Conservation (phyloP, 92 coral and sea anemone genomes). For the Chrysogorgia sp. region DNA sequence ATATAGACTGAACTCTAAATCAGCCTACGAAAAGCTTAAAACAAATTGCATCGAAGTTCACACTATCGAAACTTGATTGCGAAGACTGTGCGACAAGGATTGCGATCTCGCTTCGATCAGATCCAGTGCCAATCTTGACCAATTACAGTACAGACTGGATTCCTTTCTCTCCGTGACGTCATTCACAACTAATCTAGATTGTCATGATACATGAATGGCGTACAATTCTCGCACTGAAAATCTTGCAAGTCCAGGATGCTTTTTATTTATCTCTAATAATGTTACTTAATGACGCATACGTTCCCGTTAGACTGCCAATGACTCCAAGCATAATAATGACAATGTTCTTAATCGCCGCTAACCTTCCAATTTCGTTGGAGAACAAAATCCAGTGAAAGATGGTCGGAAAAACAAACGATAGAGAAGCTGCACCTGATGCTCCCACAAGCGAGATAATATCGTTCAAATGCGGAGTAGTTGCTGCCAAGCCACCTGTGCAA, state of each 20-base stretch:
- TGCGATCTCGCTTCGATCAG: too few species aligned
- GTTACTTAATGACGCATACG: conserved; percentile 70
- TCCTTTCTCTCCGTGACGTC: too few species aligned
- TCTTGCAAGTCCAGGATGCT: background rate
- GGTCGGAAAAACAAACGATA: conserved; percentile 86
- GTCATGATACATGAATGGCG: too few species aligned
- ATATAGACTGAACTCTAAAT: too few species aligned
- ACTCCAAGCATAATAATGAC: conserved; percentile 68
- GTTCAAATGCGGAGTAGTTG: conserved; percentile 82
- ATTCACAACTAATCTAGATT: too few species aligned
- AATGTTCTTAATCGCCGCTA: conserved; percentile 66
- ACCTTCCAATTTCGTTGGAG: conserved; percentile 53
- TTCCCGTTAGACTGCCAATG: conserved; percentile 73
- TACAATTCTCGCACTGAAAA: too few species aligned
- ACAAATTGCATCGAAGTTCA: too few species aligned
- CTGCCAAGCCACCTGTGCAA: conserved; percentile 74
- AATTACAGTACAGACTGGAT: too few species aligned
- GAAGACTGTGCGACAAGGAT: too few species aligned
- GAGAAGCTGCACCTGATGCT: conserved; percentile 74
- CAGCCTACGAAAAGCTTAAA: too few species aligned
- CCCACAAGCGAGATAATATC: conserved; percentile 92
- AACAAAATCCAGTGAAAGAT: conserved; percentile 71
- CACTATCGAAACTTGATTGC: too few species aligned
- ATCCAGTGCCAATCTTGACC: too few species aligned
- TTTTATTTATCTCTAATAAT: conserved; percentile 54